These are phyloP conservation scores for Phycodurus eques DNA, from an alignment of 2,113 vertebrate species.

Conservation along the genomic window DNA sequence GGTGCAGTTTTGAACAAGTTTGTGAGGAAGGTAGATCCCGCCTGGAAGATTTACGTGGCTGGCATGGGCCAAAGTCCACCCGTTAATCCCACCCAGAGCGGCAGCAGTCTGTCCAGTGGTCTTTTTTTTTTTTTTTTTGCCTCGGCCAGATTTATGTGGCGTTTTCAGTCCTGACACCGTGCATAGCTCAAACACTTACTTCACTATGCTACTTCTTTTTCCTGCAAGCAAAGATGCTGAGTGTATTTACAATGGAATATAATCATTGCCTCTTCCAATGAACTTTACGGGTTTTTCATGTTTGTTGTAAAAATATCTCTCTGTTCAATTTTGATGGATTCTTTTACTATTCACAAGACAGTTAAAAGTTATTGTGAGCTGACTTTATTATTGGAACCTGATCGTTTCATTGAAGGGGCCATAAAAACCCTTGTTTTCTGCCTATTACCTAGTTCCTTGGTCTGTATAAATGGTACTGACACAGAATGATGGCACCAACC, in stretches of 20 bases:
- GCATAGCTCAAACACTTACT: conserved; percentile 30
- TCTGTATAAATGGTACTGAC: background rate
- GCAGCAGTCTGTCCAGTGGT: conserved; percentile 23
- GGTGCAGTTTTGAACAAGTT: background rate
- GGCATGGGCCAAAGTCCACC: conserved; percentile 16
- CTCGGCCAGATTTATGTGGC: conserved; percentile 36
- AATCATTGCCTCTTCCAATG: background rate
- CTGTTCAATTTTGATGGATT: background rate
- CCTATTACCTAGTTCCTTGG: background rate
- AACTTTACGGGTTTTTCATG: background rate
- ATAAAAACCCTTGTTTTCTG: background rate
- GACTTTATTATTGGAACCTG: background rate
- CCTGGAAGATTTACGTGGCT: conserved; percentile 18
- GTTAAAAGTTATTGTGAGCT: background rate
- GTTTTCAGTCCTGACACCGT: conserved; percentile 24
- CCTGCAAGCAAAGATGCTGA: conserved; percentile 1
- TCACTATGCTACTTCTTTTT: conserved; percentile 17
- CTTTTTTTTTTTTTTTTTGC: conserved; percentile 36
- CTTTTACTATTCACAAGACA: background rate
- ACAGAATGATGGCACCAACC: background rate
- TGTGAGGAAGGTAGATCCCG: background rate
- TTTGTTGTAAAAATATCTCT: background rate
- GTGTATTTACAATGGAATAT: conserved; percentile 23
- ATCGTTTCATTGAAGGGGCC: background rate
- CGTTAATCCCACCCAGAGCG: conserved; percentile 29